Percentiles rank a stretch among this genome's conserved stretches.
These are phyloP conservation scores for Cordylochernes scorpioides DNA, from an alignment of 2,888 invertebrate species.

Conservation along the genomic window DNA sequence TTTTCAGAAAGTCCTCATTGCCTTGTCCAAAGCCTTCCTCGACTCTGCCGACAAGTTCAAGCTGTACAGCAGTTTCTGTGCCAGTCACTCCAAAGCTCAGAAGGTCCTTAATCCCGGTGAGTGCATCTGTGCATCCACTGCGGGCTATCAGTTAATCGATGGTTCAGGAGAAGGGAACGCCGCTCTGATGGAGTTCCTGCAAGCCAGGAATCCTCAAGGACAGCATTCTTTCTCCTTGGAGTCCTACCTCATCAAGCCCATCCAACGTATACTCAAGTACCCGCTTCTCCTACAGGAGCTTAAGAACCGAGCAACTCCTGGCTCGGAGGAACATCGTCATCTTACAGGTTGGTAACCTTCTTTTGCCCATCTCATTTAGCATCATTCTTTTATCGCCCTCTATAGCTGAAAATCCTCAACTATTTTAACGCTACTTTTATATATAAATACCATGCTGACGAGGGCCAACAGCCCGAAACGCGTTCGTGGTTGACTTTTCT, in stretches of 20 bases:
- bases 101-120: slow-evolving; percentile 64
- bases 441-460: too few relatives aligned
- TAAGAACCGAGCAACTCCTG: slow-evolving; percentile 67
- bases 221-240: slow-evolving; percentile 89
- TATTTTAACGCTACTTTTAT: too few relatives aligned
- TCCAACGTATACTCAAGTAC: slow-evolving; percentile 91
- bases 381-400: too few relatives aligned
- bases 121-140: not conserved
- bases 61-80: slow-evolving; percentile 93
- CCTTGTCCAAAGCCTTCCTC: slow-evolving; percentile 83
- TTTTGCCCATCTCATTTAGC: too few relatives aligned
- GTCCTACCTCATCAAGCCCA: slow-evolving; percentile 92
- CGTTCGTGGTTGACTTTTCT: too few relatives aligned
- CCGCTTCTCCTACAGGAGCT: slow-evolving; percentile 78
- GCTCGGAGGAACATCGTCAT: slow-evolving; percentile 77
- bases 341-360: slow-evolving; percentile 28
- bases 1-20: slow-evolving; percentile 70
- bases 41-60: slow-evolving; percentile 96
- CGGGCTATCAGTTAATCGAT: not conserved
- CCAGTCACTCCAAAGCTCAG: slow-evolving; percentile 93
- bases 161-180: slow-evolving; percentile 72
- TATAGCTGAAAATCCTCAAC: too few relatives aligned
- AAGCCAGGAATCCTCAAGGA: slow-evolving; percentile 76
- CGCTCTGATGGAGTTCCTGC: slow-evolving; percentile 76
- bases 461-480: too few relatives aligned